Conservation (phyloP, 2,113 vertebrate species). For the Gallinago paraguaiae region DNA sequence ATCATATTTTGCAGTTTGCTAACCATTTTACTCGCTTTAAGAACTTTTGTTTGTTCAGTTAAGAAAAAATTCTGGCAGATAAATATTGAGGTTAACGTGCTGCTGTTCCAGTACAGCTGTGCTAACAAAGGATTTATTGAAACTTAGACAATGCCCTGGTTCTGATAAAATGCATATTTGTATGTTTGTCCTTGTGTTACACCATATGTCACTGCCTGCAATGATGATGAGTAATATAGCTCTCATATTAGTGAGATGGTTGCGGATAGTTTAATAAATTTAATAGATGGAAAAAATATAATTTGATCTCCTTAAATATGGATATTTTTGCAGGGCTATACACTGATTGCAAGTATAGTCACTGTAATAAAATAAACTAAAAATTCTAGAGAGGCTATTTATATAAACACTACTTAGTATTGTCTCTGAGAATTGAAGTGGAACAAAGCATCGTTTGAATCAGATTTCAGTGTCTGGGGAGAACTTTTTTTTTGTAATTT, state of each 20-base stretch:
- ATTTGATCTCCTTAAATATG: not conserved
- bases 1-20: not conserved
- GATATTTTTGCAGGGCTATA: not conserved
- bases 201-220: conserved; percentile 18
- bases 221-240: conserved; percentile 13
- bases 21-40: not conserved
- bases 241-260: not conserved
- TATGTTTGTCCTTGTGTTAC: conserved; percentile 9
- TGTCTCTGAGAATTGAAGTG: not conserved
- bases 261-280: not conserved
- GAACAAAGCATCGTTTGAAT: not conserved
- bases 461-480: not conserved
- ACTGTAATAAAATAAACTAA: not conserved
- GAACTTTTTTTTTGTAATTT: not conserved
- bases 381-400: not conserved
- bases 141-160: not conserved
- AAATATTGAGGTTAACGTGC: not conserved
- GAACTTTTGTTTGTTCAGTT: not conserved
- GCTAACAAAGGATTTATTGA: conserved; percentile 5
- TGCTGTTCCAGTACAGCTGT: not conserved
- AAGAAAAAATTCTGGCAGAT: not conserved
- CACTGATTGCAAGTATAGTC: not conserved
- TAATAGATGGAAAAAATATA: conserved; percentile 12
- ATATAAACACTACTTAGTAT: not conserved
- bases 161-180: not conserved